A percentile compares a stretch with the other conserved stretches of the same genome.
Evolutionary conservation across 2,113 vertebrate genomes (phyloP).

Genomic region (Isurus oxyrinchus): DNA sequence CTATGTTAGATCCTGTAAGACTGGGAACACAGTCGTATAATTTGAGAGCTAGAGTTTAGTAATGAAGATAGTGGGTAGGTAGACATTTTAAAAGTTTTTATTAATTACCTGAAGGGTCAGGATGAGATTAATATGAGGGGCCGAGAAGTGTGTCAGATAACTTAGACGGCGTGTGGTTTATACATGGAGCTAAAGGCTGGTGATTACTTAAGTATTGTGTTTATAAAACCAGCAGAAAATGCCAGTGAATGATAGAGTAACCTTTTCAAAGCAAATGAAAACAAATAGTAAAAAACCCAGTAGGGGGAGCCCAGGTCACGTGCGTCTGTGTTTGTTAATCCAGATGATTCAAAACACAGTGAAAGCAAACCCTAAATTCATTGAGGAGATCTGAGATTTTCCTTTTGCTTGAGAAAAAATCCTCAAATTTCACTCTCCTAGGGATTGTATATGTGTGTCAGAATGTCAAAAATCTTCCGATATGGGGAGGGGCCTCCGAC

Average conservation of each 20-base stretch:
- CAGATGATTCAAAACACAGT: background rate
- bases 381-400: background rate
- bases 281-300: background rate
- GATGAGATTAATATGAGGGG: background rate
- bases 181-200: background rate
- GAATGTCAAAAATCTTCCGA: too few species aligned
- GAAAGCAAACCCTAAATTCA: background rate
- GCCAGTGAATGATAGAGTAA: background rate
- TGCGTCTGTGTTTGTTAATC: background rate
- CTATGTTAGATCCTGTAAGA: background rate
- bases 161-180: background rate
- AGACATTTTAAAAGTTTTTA: background rate
- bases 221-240: background rate
- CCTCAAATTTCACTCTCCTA: background rate
- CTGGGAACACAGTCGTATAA: background rate
- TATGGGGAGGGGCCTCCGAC: too few species aligned
- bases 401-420: background rate
- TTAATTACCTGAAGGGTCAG: background rate
- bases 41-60: background rate
- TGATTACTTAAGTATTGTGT: background rate
- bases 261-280: background rate
- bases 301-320: constrained; percentile 26
- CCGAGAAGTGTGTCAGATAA: background rate
- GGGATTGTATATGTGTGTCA: background rate
- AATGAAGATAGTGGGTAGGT: background rate